phyloP scores from a whole-genome alignment of 2,113 vertebrate genomes.

The Passerina amoena region DNA sequence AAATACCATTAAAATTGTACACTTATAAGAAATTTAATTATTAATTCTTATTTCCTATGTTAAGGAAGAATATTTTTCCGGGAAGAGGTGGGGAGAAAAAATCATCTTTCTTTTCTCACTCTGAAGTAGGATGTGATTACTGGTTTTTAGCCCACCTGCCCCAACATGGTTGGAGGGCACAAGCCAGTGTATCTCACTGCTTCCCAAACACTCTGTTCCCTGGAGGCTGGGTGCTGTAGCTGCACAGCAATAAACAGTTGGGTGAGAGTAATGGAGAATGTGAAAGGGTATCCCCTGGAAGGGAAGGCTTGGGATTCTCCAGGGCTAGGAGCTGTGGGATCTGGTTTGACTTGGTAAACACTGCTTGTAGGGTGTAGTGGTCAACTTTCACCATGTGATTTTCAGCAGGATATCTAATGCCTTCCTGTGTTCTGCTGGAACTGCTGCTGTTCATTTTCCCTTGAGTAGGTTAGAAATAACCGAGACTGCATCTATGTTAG shows the following conservation, averaged over 20 bases:
- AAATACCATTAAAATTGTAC: neutral
- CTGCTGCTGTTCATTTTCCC: neutral
- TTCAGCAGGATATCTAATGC: neutral
- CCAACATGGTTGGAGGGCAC: neutral
- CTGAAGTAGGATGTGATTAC: neutral
- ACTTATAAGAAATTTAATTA: neutral
- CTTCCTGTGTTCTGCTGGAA: neutral
- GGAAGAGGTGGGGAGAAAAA: neutral
- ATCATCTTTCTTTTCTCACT: neutral
- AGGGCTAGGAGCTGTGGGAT: neutral
- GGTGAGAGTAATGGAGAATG: neutral
- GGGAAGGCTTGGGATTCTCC: neutral
- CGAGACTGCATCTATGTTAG: neutral
- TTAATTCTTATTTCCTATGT: neutral
- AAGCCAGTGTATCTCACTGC: neutral
- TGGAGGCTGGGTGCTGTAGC: neutral
- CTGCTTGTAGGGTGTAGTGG: neutral
- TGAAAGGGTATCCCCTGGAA: neutral
- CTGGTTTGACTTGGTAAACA: neutral
- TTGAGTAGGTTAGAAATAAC: neutral
- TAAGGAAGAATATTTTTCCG: neutral
- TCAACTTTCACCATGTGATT: neutral
- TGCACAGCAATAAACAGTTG: neutral
- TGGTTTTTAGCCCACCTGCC: neutral
- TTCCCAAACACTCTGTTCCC: neutral